Percentiles rank a stretch among this genome's conserved stretches.
phyloP scores from a whole-genome alignment of 2,113 vertebrate genomes.

The Zosterops pallidus region DNA sequence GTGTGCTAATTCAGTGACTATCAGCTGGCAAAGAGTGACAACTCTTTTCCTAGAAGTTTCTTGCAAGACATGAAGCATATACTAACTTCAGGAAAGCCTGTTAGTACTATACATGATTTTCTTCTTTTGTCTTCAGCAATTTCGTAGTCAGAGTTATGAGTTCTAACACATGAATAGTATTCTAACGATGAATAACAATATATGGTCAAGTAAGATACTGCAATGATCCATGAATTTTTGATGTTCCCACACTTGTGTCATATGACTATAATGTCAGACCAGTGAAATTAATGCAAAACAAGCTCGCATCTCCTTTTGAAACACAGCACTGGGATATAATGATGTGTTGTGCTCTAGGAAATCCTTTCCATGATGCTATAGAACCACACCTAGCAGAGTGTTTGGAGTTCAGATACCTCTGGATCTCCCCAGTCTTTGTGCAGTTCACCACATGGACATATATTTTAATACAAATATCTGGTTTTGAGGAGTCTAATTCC shows the following conservation, averaged over 20 bases:
- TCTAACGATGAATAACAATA: background rate
- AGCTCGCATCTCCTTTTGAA: background rate
- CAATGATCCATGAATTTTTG: background rate
- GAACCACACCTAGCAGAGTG: background rate
- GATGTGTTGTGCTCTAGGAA: background rate
- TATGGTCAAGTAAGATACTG: background rate
- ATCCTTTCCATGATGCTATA: background rate
- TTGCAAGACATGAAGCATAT: background rate
- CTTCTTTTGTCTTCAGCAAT: background rate
- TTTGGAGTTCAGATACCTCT: background rate
- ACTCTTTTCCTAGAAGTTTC: background rate
- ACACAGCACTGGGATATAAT: background rate
- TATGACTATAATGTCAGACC: background rate
- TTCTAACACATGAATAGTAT: background rate
- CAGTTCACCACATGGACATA: background rate
- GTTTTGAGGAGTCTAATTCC: background rate
- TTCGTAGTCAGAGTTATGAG: background rate
- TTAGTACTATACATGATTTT: background rate
- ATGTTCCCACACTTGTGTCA: background rate
- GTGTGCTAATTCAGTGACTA: background rate
- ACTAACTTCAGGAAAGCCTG: background rate
- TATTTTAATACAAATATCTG: background rate
- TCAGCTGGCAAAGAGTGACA: background rate
- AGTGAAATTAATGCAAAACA: background rate
- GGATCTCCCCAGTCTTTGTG: background rate